Conservation (phyloP, 1,140 invertebrate genomes). For the Drosophila varians region DNA sequence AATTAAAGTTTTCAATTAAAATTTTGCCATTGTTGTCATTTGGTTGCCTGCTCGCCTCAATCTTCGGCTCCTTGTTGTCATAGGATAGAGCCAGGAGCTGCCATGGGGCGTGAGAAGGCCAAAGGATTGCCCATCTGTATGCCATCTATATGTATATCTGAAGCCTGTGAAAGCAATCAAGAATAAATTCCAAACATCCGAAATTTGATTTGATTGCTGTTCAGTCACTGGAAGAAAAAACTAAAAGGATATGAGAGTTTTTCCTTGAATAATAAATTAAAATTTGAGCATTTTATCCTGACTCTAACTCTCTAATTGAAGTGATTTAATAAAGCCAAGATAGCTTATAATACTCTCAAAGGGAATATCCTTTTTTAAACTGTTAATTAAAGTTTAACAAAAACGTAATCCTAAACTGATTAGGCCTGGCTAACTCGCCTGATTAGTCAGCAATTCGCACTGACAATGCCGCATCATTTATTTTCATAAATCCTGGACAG, state of each 20-base stretch:
- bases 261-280: too few species aligned
- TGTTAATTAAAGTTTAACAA: background rate
- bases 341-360: background rate
- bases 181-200: constrained; percentile 8
- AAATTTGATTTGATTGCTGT: constrained; percentile 7
- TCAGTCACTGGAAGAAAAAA: background rate
- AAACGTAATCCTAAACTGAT: background rate
- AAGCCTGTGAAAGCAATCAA: constrained; percentile 3
- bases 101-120: constrained; percentile 34
- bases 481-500: constrained; percentile 51
- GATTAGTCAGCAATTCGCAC: constrained; percentile 43
- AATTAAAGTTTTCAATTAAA: constrained; percentile 82
- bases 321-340: background rate
- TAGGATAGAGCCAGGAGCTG: constrained; percentile 26
- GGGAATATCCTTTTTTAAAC: background rate
- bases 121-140: constrained; percentile 3
- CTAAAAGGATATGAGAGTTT: too few species aligned
- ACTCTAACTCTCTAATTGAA: background rate
- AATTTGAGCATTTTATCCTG: background rate
- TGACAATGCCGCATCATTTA: constrained; percentile 70
- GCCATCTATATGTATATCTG: constrained; percentile 3
- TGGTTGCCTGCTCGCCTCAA: constrained; percentile 40
- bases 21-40: constrained; percentile 68
- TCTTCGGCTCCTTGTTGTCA: constrained; percentile 38
- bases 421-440: constrained; percentile 5